These are phyloP conservation scores for Corydoras sp. DNA, from an alignment of 2,113 vertebrate genomes.

Conservation along the genomic window DNA sequence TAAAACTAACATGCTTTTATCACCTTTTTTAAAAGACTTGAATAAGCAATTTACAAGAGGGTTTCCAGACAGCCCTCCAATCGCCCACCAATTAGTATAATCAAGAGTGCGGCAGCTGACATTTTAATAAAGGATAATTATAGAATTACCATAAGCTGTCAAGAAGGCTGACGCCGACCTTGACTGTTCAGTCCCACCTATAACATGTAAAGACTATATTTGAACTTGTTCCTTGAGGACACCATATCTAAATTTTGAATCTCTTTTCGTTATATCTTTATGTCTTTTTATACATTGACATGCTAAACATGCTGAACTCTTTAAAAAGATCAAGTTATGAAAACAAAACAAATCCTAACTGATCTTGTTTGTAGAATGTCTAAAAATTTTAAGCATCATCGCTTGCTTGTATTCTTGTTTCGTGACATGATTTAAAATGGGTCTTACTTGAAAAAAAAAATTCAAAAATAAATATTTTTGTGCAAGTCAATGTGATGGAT, in stretches of 20 bases:
- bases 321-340: background rate
- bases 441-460: no score
- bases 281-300: background rate
- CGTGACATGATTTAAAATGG: no score
- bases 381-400: no score
- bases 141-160: constrained; percentile 20
- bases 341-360: no score
- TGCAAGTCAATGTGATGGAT: no score
- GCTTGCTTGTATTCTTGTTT: no score
- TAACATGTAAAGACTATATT: constrained; percentile 13
- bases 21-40: constrained; percentile 25
- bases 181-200: constrained; percentile 17
- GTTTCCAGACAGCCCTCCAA: constrained; percentile 47
- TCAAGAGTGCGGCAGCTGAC: constrained; percentile 10
- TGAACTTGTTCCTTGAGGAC: constrained; percentile 9
- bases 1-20: no score
- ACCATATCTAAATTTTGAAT: background rate
- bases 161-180: constrained; percentile 15
- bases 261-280: background rate
- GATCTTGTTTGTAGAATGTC: no score
- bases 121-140: constrained; percentile 36
- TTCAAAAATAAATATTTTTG: no score
- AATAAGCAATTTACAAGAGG: constrained; percentile 40
- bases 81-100: constrained; percentile 24
- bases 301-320: background rate